Evolutionary conservation across 2,888 invertebrate species (phyloP).

Genomic region (Netelia melanura): DNA sequence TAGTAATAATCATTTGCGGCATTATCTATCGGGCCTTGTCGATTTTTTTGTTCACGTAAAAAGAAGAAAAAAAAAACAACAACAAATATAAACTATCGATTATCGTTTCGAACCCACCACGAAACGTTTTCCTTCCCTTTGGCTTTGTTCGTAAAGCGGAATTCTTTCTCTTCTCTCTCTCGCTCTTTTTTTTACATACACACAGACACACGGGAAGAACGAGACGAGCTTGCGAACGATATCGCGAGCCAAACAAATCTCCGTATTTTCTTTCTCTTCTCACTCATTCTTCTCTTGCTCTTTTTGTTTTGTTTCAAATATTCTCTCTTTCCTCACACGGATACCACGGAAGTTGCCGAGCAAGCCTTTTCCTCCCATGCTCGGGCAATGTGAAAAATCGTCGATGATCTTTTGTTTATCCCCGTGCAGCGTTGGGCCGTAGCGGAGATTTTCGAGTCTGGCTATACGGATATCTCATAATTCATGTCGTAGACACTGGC

Average conservation of each 20-base stretch:
- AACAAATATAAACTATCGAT: slow-evolving; percentile 21
- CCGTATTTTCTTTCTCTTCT: neutral
- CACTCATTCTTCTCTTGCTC: neutral
- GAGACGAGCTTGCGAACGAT: neutral
- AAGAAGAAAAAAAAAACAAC: slow-evolving; percentile 33
- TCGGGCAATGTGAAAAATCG: slow-evolving; percentile 70
- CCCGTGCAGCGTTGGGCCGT: slow-evolving; percentile 76
- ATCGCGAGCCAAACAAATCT: slow-evolving; percentile 15
- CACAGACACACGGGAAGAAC: slow-evolving; percentile 53
- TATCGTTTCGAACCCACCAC: slow-evolving; percentile 13
- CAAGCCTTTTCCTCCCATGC: slow-evolving; percentile 63
- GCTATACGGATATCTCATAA: slow-evolving; percentile 97
- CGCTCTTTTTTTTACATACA: neutral
- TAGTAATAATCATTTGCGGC: slow-evolving; percentile 15
- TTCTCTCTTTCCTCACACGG: slow-evolving; percentile 71
- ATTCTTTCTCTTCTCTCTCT: slow-evolving; percentile 12
- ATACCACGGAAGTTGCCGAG: slow-evolving; percentile 75
- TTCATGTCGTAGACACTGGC: slow-evolving; percentile 97
- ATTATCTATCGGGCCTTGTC: slow-evolving; percentile 38
- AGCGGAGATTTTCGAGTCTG: slow-evolving; percentile 71
- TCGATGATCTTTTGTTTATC: slow-evolving; percentile 76
- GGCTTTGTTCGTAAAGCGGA: slow-evolving; percentile 43
- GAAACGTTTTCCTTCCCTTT: slow-evolving; percentile 32
- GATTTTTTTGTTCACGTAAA: neutral
- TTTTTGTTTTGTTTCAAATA: slow-evolving; percentile 20